A percentile compares a stretch with the other conserved stretches of the same genome.
These are phyloP conservation scores for Zaprionus inermis DNA, from an alignment of 1,140 invertebrate genomes.

Conservation along the genomic window DNA sequence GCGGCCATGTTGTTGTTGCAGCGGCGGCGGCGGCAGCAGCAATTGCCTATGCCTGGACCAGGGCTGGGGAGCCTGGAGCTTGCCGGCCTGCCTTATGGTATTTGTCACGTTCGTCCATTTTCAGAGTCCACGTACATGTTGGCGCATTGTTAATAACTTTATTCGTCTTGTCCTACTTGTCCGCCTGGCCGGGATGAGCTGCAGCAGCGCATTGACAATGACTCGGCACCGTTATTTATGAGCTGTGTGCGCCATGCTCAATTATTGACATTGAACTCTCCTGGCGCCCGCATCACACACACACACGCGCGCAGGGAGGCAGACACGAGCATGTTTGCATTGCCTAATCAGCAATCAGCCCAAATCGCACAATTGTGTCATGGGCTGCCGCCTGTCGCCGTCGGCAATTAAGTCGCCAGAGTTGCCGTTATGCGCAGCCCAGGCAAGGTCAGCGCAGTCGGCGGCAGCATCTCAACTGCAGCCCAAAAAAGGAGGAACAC, in stretches of 20 bases:
- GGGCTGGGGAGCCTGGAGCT: slow-evolving; percentile 3
- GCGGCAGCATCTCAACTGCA: neutral
- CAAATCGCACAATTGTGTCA: slow-evolving; percentile 60
- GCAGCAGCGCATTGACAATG: slow-evolving; percentile 34
- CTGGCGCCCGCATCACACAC: slow-evolving; percentile 69
- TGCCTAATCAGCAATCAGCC: slow-evolving; percentile 73
- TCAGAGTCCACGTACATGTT: slow-evolving; percentile 79
- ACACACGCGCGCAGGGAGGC: slow-evolving; percentile 9
- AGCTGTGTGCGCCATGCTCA: slow-evolving; percentile 67
- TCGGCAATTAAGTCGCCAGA: slow-evolving; percentile 72
- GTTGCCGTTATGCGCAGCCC: slow-evolving; percentile 60
- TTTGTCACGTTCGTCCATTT: slow-evolving; percentile 82
- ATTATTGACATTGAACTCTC: slow-evolving; percentile 81
- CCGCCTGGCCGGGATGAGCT: slow-evolving; percentile 28
- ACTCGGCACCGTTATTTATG: slow-evolving; percentile 78
- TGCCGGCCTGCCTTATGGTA: slow-evolving; percentile 62
- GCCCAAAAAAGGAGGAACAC: slow-evolving; percentile 26
- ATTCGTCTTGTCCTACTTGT: slow-evolving; percentile 79
- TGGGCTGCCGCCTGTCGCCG: slow-evolving; percentile 22
- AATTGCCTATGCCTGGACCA: neutral
- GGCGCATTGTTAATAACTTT: slow-evolving; percentile 80
- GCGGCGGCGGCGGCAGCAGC: neutral
- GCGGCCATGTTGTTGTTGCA: slow-evolving; percentile 36
- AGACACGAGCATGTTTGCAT: slow-evolving; percentile 36
- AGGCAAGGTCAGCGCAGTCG: slow-evolving; percentile 15